Conservation (phyloP, 1,140 invertebrate genomes). For the Dinoponera quadriceps region DNA sequence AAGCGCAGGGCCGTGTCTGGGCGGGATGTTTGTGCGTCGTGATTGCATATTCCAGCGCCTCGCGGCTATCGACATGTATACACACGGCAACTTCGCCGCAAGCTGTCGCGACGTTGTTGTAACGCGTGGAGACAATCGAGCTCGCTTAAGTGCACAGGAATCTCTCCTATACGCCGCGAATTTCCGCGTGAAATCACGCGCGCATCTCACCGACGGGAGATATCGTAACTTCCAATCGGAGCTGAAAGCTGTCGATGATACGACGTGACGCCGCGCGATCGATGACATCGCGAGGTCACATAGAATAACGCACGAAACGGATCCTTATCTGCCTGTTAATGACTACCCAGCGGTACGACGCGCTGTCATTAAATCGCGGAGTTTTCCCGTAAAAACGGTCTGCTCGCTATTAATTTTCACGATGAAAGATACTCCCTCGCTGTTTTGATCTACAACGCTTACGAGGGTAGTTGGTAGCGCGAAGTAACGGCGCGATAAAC, state of each 20-base stretch:
- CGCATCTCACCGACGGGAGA: too few relatives aligned
- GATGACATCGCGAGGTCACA: too few relatives aligned
- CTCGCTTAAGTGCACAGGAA: conserved; percentile 3
- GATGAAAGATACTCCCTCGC: conserved; percentile 4
- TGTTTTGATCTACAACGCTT: not conserved
- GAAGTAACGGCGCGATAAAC: not conserved
- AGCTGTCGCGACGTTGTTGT: conserved; percentile 21
- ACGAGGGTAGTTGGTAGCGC: not conserved
- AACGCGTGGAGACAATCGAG: conserved; percentile 37
- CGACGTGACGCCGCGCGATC: too few relatives aligned
- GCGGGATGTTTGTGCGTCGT: conserved; percentile 24
- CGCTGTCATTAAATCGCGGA: too few relatives aligned
- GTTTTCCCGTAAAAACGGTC: too few relatives aligned
- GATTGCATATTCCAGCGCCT: conserved; percentile 41
- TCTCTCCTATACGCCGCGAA: not conserved
- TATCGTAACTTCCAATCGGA: too few relatives aligned
- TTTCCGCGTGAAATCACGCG: not conserved
- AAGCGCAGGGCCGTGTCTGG: not conserved
- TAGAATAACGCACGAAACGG: too few relatives aligned
- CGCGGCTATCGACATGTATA: conserved; percentile 17
- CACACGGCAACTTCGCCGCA: conserved; percentile 13
- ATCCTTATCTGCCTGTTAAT: too few relatives aligned
- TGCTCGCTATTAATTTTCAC: not conserved
- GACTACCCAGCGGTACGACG: too few relatives aligned
- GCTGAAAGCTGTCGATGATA: too few relatives aligned